These are phyloP conservation scores for Gasterosteus aculeatus DNA, from an alignment of 2,113 vertebrate species.

Conservation along the genomic window DNA sequence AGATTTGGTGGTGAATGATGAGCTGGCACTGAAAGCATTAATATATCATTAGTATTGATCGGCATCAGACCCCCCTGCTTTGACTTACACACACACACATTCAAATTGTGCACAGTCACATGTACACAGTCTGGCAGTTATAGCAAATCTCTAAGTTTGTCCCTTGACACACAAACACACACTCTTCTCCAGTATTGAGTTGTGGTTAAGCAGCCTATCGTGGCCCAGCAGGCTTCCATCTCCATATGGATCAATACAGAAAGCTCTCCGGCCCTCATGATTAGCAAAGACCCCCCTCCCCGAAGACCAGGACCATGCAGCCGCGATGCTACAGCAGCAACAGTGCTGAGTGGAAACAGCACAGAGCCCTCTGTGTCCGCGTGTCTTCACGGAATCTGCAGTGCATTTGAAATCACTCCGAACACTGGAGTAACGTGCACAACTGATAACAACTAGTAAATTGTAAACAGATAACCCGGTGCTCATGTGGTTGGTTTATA, in stretches of 20 bases:
- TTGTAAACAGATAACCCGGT: neutral
- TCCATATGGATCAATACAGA: slow-evolving; percentile 67
- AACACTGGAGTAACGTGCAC: neutral
- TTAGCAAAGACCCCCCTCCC: slow-evolving; percentile 46
- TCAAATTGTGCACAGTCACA: slow-evolving; percentile 40
- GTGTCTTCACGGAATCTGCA: neutral
- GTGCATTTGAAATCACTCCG: slow-evolving; percentile 1
- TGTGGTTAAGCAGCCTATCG: slow-evolving; percentile 68
- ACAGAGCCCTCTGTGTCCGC: too few relatives aligned
- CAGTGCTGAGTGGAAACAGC: neutral
- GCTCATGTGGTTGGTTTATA: neutral
- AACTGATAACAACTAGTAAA: neutral
- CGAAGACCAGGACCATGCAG: slow-evolving; percentile 21
- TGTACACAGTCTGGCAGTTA: slow-evolving; percentile 49
- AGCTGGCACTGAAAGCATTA: slow-evolving; percentile 87
- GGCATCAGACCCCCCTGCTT: slow-evolving; percentile 74
- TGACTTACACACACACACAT: slow-evolving; percentile 29
- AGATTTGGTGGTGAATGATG: slow-evolving; percentile 79
- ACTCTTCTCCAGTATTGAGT: slow-evolving; percentile 62
- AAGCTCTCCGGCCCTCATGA: slow-evolving; percentile 56
- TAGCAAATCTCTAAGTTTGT: slow-evolving; percentile 55
- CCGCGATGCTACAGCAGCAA: neutral
- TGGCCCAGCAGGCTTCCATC: slow-evolving; percentile 60
- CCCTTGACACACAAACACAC: slow-evolving; percentile 26
- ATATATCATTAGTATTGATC: slow-evolving; percentile 93